Evolutionary conservation across 2,888 invertebrate genomes (phyloP), one percentile per base, ranked within the genome.

Genomic region (Xanthorhoe designata): DNA sequence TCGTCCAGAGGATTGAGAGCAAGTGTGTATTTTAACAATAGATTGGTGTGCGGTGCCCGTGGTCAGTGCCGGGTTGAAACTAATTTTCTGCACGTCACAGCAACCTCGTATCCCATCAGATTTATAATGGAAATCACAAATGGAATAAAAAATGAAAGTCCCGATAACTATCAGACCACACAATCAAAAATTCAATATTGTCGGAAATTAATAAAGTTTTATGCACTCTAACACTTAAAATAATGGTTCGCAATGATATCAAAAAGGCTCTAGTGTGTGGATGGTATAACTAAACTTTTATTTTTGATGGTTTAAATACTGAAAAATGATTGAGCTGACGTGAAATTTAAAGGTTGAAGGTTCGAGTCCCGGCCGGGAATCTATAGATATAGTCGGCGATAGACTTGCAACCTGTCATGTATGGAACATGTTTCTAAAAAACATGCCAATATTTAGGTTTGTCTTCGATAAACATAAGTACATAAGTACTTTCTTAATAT

Each of bases 31-130:
- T 79, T 69, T 71, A 67, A 72, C 71, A 75, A 69, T 74, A 84
- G 83, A 88, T 85, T 84, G 87, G 78, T 75, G 72, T 79, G 84
- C 79, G 84, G 89, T 82, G 70, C 70, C 67, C 75, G 88, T 73
- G 89, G 89, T 84, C 77, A 77, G 78, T 70, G 75, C 78, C 78
- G 79, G 84, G 84, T 85, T 81, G 80, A 89, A 91, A 90, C 90
- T 89, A 90, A 91, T 91, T 90, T 90, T 88, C 87, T 82, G 75
- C 78, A 81, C 84, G 88, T 90, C 88, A 89, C 78, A 76, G 77
- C 72, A 79, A 79, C 78, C 74, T 75, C 74, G 70, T 81, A 77
- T 80, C 77, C 80, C 78, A 82, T 80, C 82, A 83, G 74, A 78
- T 80, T 78, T 75, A 74, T 72, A 78, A 78, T 79, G 74, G 75